Percentiles rank a stretch among this genome's conserved stretches.
Evolutionary conservation across 2,113 vertebrate species (phyloP).

Genomic region (Nyctereutes procyonoides): DNA sequence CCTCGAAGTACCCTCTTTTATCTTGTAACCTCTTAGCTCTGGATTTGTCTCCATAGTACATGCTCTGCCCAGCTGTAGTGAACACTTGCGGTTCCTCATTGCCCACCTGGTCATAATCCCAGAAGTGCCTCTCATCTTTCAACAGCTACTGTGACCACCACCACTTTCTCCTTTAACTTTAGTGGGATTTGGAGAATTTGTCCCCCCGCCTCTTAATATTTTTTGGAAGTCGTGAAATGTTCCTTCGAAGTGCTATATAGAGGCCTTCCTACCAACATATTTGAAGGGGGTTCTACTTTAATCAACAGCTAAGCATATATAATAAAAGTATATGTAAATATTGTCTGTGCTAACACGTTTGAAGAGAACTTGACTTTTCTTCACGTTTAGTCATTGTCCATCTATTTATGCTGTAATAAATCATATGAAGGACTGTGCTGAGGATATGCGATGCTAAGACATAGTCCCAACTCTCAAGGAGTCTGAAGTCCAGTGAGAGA

Average conservation of each 20-base stretch:
- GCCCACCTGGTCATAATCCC: too few relatives aligned
- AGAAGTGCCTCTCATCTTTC: neutral
- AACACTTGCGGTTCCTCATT: neutral
- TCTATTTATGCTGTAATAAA: neutral
- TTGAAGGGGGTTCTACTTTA: neutral
- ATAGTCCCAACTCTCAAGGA: neutral
- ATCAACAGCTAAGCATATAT: neutral
- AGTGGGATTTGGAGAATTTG: neutral
- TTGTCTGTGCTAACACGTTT: neutral
- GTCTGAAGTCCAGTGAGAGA: neutral
- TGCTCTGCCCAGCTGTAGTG: too few relatives aligned
- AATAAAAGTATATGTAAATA: neutral
- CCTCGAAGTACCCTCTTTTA: neutral
- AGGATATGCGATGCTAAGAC: neutral
- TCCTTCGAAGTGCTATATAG: neutral
- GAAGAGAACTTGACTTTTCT: neutral
- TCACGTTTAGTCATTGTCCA: neutral
- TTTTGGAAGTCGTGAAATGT: neutral
- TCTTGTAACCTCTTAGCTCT: neutral
- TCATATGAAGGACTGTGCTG: fast-evolving
- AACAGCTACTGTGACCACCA: fast-evolving
- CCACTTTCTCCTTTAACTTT: neutral
- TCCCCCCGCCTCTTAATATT: neutral
- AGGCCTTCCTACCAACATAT: neutral
- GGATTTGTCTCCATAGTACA: neutral